These are phyloP conservation scores for Zaprionus ghesquierei DNA, from an alignment of 1,140 invertebrate genomes.

Conservation along the genomic window DNA sequence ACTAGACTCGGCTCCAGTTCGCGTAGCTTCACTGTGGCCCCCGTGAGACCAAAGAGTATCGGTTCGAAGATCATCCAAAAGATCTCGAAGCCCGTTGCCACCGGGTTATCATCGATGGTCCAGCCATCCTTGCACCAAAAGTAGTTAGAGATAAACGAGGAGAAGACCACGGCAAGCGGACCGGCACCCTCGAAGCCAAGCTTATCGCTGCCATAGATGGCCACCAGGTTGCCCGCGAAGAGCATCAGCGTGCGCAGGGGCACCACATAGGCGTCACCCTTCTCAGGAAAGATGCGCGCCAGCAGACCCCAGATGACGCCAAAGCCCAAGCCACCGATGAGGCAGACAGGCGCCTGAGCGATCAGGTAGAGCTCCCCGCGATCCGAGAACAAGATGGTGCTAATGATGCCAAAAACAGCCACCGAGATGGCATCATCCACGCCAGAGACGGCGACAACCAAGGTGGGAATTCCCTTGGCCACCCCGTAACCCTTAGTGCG, in stretches of 20 bases:
- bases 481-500: slow-evolving; percentile 93
- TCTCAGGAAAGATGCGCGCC: slow-evolving; percentile 89
- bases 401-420: slow-evolving; percentile 93
- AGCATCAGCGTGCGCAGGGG: slow-evolving; percentile 89
- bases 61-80: slow-evolving; percentile 98
- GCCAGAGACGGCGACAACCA: slow-evolving; percentile 94
- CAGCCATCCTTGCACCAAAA: slow-evolving; percentile 91
- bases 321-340: slow-evolving; percentile 89
- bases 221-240: slow-evolving; percentile 89
- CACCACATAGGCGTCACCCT: slow-evolving; percentile 90
- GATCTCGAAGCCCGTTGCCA: slow-evolving; percentile 92
- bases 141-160: slow-evolving; percentile 92
- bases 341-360: slow-evolving; percentile 88
- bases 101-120: slow-evolving; percentile 92
- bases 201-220: slow-evolving; percentile 91
- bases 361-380: slow-evolving; percentile 87
- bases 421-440: slow-evolving; percentile 94
- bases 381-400: slow-evolving; percentile 91
- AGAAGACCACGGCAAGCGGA: slow-evolving; percentile 91
- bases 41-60: slow-evolving; percentile 95
- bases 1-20: slow-evolving; percentile 87
- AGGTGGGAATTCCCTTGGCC: slow-evolving; percentile 96
- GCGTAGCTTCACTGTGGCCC: slow-evolving; percentile 90
- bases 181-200: slow-evolving; percentile 92
- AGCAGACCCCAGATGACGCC: slow-evolving; percentile 90